Conservation (phyloP, 2,113 vertebrate species). For the Microtus richardsoni region DNA sequence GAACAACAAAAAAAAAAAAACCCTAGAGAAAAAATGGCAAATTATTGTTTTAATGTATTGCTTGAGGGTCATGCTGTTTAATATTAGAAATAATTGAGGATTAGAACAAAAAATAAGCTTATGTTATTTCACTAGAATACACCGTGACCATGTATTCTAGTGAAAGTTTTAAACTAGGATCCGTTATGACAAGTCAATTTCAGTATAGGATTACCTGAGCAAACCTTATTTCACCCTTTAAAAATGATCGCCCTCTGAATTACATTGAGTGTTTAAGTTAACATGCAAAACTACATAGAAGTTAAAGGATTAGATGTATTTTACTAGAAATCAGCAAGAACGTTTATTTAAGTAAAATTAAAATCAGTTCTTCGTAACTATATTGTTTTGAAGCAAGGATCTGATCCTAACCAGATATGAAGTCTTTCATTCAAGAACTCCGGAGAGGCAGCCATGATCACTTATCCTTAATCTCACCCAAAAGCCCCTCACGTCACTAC, state of each 20-base stretch:
- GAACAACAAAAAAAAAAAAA: background rate
- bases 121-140: conserved; percentile 57
- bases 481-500: background rate
- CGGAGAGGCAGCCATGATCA: background rate
- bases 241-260: background rate
- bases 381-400: background rate
- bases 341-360: background rate
- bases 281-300: background rate
- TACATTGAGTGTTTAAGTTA: conserved; percentile 2
- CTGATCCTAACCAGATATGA: background rate
- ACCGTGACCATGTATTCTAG: conserved; percentile 52
- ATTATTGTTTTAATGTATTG: background rate
- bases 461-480: background rate
- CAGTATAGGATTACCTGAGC: background rate
- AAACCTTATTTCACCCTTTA: background rate
- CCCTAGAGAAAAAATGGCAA: background rate
- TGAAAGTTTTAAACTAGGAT: conserved; percentile 44
- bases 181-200: background rate
- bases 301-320: background rate
- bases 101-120: conserved; percentile 62
- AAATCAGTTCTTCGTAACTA: conserved; percentile 1
- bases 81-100: conserved; percentile 1
- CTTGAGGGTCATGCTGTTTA: background rate
- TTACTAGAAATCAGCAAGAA: conserved; percentile 10
- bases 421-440: background rate